These are phyloP conservation scores for Drosophila nikananu DNA, from an alignment of 1,140 invertebrate species.

Conservation along the genomic window DNA sequence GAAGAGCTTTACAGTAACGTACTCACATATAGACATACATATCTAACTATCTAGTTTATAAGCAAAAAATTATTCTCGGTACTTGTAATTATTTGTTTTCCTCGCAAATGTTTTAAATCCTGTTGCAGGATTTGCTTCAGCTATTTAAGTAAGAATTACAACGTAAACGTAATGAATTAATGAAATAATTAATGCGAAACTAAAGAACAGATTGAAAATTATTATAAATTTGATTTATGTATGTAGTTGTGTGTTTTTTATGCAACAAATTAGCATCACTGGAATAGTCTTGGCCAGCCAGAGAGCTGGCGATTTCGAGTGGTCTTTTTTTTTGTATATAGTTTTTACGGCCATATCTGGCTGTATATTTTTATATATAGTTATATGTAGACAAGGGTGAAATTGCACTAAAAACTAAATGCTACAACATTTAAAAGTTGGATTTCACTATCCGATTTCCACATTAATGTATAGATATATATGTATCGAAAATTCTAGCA, in stretches of 20 bases:
- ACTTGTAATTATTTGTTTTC: constrained; percentile 18
- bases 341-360: constrained; percentile 38
- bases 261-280: constrained; percentile 81
- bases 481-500: constrained; percentile 70
- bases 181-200: constrained; percentile 54
- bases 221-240: constrained; percentile 78
- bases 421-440: constrained; percentile 82
- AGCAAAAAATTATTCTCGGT: constrained; percentile 24
- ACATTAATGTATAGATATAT: constrained; percentile 40
- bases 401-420: constrained; percentile 83
- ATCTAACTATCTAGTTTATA: constrained; percentile 41
- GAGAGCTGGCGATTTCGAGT: constrained; percentile 54
- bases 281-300: constrained; percentile 71
- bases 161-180: constrained; percentile 52
- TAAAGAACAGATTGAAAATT: constrained; percentile 55
- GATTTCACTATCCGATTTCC: constrained; percentile 30
- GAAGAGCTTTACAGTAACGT: constrained; percentile 63
- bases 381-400: constrained; percentile 68
- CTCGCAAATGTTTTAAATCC: constrained; percentile 75
- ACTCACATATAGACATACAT: constrained; percentile 55
- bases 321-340: constrained; percentile 57
- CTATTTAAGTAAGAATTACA: constrained; percentile 74
- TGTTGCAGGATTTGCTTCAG: constrained; percentile 82
- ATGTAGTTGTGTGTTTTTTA: constrained; percentile 57
- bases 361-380: constrained; percentile 15